Evolutionary conservation across 2,888 invertebrate species (phyloP), one percentile per base, ranked within the genome.

Genomic region (Papilio gigon): DNA sequence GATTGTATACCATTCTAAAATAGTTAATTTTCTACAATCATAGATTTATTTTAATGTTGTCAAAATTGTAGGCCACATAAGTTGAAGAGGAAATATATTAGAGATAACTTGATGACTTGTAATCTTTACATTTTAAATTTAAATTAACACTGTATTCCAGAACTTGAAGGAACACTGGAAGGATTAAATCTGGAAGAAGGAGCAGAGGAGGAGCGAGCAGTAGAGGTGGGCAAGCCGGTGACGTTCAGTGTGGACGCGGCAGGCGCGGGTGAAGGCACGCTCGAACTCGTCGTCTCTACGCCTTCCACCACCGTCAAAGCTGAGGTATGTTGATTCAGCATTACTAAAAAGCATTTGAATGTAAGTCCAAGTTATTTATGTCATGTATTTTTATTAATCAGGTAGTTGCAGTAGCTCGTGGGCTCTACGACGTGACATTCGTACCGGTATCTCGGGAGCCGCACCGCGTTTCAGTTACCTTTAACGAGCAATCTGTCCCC

Each of bases 231-330:
- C 4, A 95, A 97, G 78, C 96, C 97, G 0, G 96, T 97, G 0
- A 98, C 97, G 0, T 98, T 98, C 84, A 97, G 97, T 75, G 98
- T 98, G 40, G 98, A 98, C 88, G 98, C 98, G 1, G 97, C 97
- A 0, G 97, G 97, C 78, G 98, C 98, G 2, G 98, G 98, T 0
- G 97, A 98, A 85, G 98, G 98, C 1, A 98, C 97, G 0, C 89
- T 98, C 4, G 98, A 98, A 80, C 92, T 98, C 17, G 98, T 98
- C 0, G 98, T 98, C 0, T 97, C 97, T 60, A 98, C 98, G 0
- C 96, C 97, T 20, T 96, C 97, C 65, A 92, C 92, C 27, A 97
- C 98, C 2, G 97, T 98, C 2, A 97, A 98, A 84, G 97, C 97
- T 1, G 97, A 97, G 91, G 97, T 97, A 59, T 62, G 73, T 60